These are phyloP conservation scores for Danaus chrysippus DNA, from an alignment of 2,888 invertebrate species.

Conservation along the genomic window DNA sequence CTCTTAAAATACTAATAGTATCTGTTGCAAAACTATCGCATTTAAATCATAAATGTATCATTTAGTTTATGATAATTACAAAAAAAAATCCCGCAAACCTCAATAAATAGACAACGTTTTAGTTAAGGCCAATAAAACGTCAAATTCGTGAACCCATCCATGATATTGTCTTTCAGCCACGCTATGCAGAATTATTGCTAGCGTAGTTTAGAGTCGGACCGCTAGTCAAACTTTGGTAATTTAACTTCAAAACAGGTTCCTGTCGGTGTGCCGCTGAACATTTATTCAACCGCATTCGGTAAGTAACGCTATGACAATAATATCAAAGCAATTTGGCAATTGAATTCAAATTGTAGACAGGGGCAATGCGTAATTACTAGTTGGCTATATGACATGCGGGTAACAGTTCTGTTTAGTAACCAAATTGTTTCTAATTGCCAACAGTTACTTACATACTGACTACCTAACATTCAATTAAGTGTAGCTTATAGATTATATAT, in stretches of 20 bases:
- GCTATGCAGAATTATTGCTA: constrained; percentile 70
- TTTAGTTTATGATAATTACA: no score
- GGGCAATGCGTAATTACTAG: constrained; percentile 23
- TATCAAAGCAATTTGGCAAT: constrained; percentile 39
- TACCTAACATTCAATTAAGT: neutral
- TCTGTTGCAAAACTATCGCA: constrained; percentile 9
- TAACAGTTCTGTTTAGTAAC: constrained; percentile 6
- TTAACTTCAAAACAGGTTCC: constrained; percentile 75
- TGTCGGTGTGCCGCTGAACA: constrained; percentile 57
- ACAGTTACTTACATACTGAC: neutral
- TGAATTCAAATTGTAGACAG: constrained; percentile 27
- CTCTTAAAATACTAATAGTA: constrained; percentile 23
- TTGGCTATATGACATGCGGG: constrained; percentile 11
- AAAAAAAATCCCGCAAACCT: neutral
- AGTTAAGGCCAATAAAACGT: constrained; percentile 29
- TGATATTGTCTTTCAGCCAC: constrained; percentile 57
- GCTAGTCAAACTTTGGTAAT: constrained; percentile 78
- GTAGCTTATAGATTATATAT: neutral
- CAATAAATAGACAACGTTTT: neutral
- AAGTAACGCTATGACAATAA: constrained; percentile 52
- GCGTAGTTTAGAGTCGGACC: constrained; percentile 68
- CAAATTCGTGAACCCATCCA: constrained; percentile 43
- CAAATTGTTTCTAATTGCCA: constrained; percentile 11
- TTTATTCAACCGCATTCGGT: constrained; percentile 54
- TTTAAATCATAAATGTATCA: constrained; percentile 16